A percentile compares a stretch with the other conserved stretches of the same genome.
These are phyloP conservation scores for Botia almorhae DNA, from an alignment of 2,797 vertebrate genomes.

Conservation along the genomic window DNA sequence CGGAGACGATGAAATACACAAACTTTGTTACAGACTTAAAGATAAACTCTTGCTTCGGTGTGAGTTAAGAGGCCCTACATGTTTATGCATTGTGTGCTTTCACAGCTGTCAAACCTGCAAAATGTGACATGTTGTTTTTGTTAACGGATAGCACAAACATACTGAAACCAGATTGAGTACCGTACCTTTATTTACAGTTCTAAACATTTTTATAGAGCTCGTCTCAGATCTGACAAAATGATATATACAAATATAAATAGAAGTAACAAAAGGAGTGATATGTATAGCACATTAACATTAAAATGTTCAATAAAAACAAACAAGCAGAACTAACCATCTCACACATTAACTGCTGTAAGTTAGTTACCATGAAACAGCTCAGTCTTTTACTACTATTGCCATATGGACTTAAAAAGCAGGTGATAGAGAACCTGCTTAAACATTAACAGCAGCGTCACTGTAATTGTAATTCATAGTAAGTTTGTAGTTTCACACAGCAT, in stretches of 20 bases:
- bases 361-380: conserved; percentile 40
- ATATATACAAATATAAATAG: conserved; percentile 78
- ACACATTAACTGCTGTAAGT: conserved; percentile 24
- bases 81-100: too few relatives aligned
- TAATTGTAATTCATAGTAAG: not conserved
- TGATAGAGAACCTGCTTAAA: conserved; percentile 32
- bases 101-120: not conserved
- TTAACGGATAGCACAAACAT: conserved; percentile 37
- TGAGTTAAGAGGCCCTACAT: too few relatives aligned
- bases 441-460: conserved; percentile 39
- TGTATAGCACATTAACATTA: conserved; percentile 48
- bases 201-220: conserved; percentile 71
- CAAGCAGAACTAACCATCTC: conserved; percentile 25
- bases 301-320: conserved; percentile 41
- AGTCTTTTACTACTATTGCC: conserved; percentile 23
- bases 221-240: conserved; percentile 68
- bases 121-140: conserved; percentile 15
- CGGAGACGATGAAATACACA: too few relatives aligned
- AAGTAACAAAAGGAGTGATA: conserved; percentile 75
- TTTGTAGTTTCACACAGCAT: conserved; percentile 49
- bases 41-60: too few relatives aligned
- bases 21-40: too few relatives aligned
- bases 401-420: conserved; percentile 27
- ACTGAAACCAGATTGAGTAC: conserved; percentile 59
- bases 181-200: conserved; percentile 76